Conservation (phyloP, 2,888 invertebrate species). For the Meiosimyza platycephala region DNA sequence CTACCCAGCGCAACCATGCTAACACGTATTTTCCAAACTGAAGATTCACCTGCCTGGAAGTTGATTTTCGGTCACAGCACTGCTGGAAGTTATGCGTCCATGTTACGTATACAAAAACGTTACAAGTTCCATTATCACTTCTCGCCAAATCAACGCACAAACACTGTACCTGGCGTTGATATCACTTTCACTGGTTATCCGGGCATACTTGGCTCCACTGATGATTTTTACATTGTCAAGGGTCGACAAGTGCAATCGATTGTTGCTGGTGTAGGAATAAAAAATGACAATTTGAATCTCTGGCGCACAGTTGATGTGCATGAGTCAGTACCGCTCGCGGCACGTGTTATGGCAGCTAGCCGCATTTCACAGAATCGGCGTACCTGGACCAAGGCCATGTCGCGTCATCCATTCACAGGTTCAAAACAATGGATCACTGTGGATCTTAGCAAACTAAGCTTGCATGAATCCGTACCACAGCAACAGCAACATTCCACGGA, state of each 20-base stretch:
- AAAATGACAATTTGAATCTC: constrained; percentile 77
- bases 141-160: constrained; percentile 68
- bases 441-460: constrained; percentile 72
- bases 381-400: constrained; percentile 79
- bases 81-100: constrained; percentile 82
- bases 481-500: constrained; percentile 54
- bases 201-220: constrained; percentile 82
- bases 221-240: constrained; percentile 81
- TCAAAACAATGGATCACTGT: constrained; percentile 90
- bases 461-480: constrained; percentile 45
- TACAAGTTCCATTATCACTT: constrained; percentile 83
- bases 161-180: constrained; percentile 74
- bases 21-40: constrained; percentile 56
- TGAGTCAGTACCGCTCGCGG: constrained; percentile 72
- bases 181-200: constrained; percentile 88
- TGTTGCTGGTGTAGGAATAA: constrained; percentile 82
- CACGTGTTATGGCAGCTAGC: constrained; percentile 85
- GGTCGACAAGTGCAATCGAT: constrained; percentile 72
- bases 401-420: constrained; percentile 81
- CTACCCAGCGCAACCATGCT: constrained; percentile 67
- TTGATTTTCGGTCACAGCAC: constrained; percentile 85
- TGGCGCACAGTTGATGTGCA: constrained; percentile 77
- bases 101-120: constrained; percentile 86
- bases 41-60: constrained; percentile 61
- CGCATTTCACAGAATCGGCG: constrained; percentile 78